A percentile compares a stretch with the other conserved stretches of the same genome.
These are phyloP conservation scores for Rissa tridactyla DNA, from an alignment of 2,113 vertebrate species.

Conservation along the genomic window DNA sequence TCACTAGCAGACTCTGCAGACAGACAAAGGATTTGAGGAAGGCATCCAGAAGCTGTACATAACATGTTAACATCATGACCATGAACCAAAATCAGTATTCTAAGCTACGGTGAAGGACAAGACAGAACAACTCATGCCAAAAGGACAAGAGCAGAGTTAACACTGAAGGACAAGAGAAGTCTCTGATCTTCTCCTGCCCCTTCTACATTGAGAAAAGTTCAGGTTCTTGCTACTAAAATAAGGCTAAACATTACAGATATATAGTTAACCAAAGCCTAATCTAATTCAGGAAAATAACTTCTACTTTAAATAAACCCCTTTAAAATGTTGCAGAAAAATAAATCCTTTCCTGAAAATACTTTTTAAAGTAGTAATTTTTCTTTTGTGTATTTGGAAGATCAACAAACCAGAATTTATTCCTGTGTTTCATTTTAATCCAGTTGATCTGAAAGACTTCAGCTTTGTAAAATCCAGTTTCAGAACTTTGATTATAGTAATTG, in stretches of 20 bases:
- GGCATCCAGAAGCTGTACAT: not conserved
- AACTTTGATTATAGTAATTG: not conserved
- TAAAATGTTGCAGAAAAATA: not conserved
- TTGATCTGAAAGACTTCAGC: not conserved
- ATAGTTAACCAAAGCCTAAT: not conserved
- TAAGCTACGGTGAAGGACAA: not conserved
- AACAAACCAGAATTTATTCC: not conserved
- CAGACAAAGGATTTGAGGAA: not conserved
- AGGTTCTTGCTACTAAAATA: not conserved
- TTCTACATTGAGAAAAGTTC: not conserved
- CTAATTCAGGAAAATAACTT: not conserved
- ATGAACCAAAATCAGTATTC: not conserved
- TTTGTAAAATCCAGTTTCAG: slow-evolving; percentile 32
- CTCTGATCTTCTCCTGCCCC: not conserved
- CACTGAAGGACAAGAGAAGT: not conserved
- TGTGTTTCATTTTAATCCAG: not conserved
- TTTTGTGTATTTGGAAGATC: not conserved
- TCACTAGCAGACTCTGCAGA: not conserved
- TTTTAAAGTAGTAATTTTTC: not conserved
- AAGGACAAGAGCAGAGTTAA: not conserved
- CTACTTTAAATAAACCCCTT: not conserved
- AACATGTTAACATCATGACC: not conserved
- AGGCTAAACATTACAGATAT: not conserved
- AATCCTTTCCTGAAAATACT: not conserved
- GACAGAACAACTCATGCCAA: not conserved